Base-by-base conservation (phyloP, 2,113 vertebrate genomes). In the Nanorana parkeri region DNA sequence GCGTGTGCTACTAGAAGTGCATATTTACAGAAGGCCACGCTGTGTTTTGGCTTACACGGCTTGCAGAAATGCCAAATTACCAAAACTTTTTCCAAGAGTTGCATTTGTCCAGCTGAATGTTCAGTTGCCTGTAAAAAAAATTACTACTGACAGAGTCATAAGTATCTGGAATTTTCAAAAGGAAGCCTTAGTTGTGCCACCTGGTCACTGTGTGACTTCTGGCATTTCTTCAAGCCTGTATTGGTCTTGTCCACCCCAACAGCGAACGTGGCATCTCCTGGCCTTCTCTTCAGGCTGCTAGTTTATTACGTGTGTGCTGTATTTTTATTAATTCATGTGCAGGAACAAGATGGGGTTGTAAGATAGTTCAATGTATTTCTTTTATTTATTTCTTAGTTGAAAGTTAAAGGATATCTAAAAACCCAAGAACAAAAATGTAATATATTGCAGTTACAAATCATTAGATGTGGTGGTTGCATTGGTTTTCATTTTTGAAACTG, bases 21-120 rank as follows among this genome's bases (percentile, higher is more conserved):
- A 20, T 55, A 68, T 60, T 68, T 69, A 60, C 66, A 69, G 66
- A 58, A 67, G 66, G 29, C 77, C 54, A 69, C 26, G 54, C 65
- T 69, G 78, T 47, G 55, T 51, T 68, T 61, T 80, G 78, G 78
- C 78, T 28, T 36, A 8, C 16, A 3, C n/a, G 41, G 29, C 20
- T 29, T 4, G 55, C 54, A 20, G 10, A 15, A 10, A 19, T 60
- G 78, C 78, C 78, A 80, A 68, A 51, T 61, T 55, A 69, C 78
- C 78, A 80, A 71, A 60, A 69, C 66, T 68, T 80, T 80, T 61
- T 80, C 77, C 77, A 80, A 80, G 67, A 51, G 65, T n/a, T 29
- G 17, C 54, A 24, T 61, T 61, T 80, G 67, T 80, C 78, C 78
- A 79, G 65, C 64, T 58, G 52, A 68, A 68, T 56, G 63, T 68